Evolutionary conservation across 2,113 vertebrate species (phyloP), one percentile per base, ranked within the genome.

Genomic region (Rhadina sibilatrix): DNA sequence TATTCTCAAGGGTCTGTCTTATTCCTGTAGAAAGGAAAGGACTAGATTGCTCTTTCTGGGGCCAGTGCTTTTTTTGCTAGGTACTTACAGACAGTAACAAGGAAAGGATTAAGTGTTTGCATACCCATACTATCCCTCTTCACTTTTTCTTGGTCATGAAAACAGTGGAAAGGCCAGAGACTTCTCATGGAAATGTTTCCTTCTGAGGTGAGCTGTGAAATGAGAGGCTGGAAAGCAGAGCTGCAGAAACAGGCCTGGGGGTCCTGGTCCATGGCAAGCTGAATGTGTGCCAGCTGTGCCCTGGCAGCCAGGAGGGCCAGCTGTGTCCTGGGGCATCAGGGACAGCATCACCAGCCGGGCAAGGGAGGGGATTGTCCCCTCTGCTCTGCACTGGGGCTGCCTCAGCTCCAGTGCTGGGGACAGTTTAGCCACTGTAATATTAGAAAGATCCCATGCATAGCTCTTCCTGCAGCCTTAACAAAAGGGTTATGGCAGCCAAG

Each of bases 311-410:
- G 25, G 20, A 57, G 15, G 4, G 18, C 40, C 49, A 74, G 2
- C 4, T 0, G 0, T 20, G 16, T 42, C 25, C 60, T 31, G 60
- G 5, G 2, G 3, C 21, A 66, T 42, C 52, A 66, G 60, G 52
- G 0, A 31, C 61, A 57, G 61, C 25, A 57, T 8, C 0, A 0
- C 30, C 70, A 17, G 61, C 46, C 0, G 0, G 52, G 35, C 23
- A 50, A 57, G 30, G n/a, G 42, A 49, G 24, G 31, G 35, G 83
- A 35, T 5, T 35, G 83, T 49, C 42, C 70, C 0, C 33, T 38
- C 18, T 24, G 15, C 42, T 50, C 68, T 61, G 56, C 15, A 3
- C n/a, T 40, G 35, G 12, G 8, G 19, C 40, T 0, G 2, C 28
- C 42, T 65, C 60, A 35, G 20, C 30, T 40, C 1, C 0, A 42